phyloP scores from a whole-genome alignment of 1,140 invertebrate species.

The Papilio polyxenes region DNA sequence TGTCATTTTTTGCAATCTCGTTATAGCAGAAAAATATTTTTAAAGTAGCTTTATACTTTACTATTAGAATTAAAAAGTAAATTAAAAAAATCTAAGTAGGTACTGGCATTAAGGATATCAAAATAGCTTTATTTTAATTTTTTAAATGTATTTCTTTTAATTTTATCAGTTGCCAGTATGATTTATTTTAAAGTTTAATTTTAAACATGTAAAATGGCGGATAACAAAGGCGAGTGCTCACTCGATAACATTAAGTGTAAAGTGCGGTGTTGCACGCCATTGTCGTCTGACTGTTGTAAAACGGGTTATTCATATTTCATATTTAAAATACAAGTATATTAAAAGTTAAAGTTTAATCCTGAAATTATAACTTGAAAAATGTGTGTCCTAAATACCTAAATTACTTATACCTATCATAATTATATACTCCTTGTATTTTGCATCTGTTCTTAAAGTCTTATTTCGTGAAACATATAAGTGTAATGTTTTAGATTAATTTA shows the following conservation, averaged over 20 bases:
- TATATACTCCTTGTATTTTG: neutral
- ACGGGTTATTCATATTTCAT: constrained; percentile 11
- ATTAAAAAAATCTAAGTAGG: neutral
- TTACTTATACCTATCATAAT: neutral
- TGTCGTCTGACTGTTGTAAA: neutral
- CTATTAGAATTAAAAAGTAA: constrained; percentile 2
- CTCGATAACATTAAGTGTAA: constrained; percentile 31
- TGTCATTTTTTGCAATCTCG: neutral
- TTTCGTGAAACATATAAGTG: too few species aligned
- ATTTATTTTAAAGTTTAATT: constrained; percentile 33
- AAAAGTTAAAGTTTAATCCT: neutral
- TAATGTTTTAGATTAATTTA: neutral
- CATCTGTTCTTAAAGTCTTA: neutral
- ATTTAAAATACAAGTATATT: neutral
- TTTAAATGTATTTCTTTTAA: neutral
- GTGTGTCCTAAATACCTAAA: too few species aligned
- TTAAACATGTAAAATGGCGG: constrained; percentile 31
- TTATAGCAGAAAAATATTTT: neutral
- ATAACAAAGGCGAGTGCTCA: constrained; percentile 28
- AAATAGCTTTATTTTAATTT: neutral
- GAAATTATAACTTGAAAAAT: neutral
- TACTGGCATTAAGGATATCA: neutral
- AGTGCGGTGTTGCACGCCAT: constrained; percentile 20
- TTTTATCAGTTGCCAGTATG: constrained; percentile 23
- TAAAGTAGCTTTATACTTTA: neutral